These are phyloP conservation scores for Mylabris sibirica DNA, from an alignment of 2,888 invertebrate species.

Conservation along the genomic window DNA sequence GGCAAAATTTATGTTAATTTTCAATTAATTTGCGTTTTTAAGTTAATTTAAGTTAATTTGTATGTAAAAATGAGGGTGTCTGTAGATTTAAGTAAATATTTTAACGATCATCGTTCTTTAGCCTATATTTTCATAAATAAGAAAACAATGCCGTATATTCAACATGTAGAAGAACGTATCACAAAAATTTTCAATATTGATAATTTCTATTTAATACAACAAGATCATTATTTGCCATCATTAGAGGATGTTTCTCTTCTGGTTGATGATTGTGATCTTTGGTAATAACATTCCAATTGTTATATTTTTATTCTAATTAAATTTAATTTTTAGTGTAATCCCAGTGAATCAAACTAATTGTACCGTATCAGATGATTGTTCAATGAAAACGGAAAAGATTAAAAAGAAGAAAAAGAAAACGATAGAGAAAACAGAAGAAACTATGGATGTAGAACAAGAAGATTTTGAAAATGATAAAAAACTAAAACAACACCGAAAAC, in stretches of 20 bases:
- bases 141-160: neutral
- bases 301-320: neutral
- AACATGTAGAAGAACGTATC: neutral
- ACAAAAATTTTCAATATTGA: neutral
- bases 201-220: neutral
- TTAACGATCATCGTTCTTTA: neutral
- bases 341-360: neutral
- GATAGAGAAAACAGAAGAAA: neutral
- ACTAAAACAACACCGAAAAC: neutral
- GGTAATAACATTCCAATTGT: neutral
- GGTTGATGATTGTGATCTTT: neutral
- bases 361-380: neutral
- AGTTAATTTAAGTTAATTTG: neutral
- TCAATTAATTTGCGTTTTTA: neutral
- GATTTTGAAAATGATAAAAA: neutral
- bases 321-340: neutral
- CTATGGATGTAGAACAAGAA: neutral
- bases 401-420: neutral
- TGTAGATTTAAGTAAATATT: neutral
- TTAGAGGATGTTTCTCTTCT: neutral
- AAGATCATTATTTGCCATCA: neutral
- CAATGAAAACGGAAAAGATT: neutral
- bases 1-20: too few relatives aligned
- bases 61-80: neutral
- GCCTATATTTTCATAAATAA: constrained; percentile 6